Conservation (phyloP, 2,113 vertebrate genomes). For the Pontoporia blainvillei region DNA sequence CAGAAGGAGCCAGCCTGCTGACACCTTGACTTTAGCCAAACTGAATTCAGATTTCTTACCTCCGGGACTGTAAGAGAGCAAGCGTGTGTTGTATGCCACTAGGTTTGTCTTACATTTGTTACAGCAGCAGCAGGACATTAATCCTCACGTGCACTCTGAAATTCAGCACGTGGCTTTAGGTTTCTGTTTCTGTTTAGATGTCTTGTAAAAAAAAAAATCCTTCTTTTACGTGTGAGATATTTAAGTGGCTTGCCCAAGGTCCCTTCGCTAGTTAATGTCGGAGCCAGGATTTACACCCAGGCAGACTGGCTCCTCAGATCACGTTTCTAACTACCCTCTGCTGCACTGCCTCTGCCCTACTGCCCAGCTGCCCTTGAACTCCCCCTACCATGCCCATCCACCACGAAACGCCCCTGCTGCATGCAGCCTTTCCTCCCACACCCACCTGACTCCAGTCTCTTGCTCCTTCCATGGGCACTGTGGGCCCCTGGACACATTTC, state of each 20-base stretch:
- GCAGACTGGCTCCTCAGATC: background rate
- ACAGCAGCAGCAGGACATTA: background rate
- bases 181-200: background rate
- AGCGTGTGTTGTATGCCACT: background rate
- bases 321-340: rapidly evolving
- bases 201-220: background rate
- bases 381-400: background rate
- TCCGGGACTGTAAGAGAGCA: background rate
- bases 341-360: rapidly evolving
- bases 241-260: background rate
- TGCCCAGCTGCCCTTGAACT: background rate
- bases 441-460: background rate
- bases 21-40: background rate
- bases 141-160: background rate
- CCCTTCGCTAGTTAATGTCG: background rate
- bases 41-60: background rate
- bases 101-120: background rate
- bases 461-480: rapidly evolving
- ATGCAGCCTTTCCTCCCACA: background rate
- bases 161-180: background rate
- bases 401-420: background rate
- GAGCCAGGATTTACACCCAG: background rate
- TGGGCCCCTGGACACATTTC: background rate
- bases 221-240: background rate
- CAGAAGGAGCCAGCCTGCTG: background rate